Conservation (phyloP, 1,140 invertebrate genomes). For the Delia radicum region DNA sequence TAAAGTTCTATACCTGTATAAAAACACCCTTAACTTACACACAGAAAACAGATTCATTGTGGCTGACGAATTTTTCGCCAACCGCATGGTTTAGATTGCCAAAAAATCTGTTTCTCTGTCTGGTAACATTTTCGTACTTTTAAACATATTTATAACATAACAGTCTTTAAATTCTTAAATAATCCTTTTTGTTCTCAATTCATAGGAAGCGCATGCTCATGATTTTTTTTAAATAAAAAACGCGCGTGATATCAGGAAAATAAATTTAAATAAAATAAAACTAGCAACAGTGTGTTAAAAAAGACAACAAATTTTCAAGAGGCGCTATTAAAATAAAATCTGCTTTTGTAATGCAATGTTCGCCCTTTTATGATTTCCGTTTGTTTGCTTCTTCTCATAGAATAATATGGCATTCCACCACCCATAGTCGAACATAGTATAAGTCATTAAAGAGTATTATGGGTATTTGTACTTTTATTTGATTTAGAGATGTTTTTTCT, state of each 20-base stretch:
- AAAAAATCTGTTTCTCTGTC: too few species aligned
- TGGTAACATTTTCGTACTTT: too few species aligned
- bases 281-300: constrained; percentile 4
- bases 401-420: too few species aligned
- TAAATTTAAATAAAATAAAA: neutral
- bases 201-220: constrained; percentile 1
- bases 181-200: neutral
- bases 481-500: neutral
- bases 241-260: constrained; percentile 14
- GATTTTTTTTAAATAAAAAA: constrained; percentile 1
- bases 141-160: too few species aligned
- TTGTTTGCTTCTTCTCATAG: too few species aligned
- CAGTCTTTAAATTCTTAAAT: neutral
- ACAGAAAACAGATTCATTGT: too few species aligned
- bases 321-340: neutral
- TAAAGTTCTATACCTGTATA: too few species aligned
- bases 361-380: neutral
- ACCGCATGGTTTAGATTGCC: too few species aligned
- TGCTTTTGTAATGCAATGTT: neutral
- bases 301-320: constrained; percentile 12
- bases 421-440: too few species aligned
- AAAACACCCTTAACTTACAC: too few species aligned
- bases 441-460: neutral
- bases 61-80: too few species aligned
- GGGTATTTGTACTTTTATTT: neutral